Evolutionary conservation across 1,140 invertebrate species (phyloP).

Genomic region (Ceratoteleas bidentatus): DNA sequence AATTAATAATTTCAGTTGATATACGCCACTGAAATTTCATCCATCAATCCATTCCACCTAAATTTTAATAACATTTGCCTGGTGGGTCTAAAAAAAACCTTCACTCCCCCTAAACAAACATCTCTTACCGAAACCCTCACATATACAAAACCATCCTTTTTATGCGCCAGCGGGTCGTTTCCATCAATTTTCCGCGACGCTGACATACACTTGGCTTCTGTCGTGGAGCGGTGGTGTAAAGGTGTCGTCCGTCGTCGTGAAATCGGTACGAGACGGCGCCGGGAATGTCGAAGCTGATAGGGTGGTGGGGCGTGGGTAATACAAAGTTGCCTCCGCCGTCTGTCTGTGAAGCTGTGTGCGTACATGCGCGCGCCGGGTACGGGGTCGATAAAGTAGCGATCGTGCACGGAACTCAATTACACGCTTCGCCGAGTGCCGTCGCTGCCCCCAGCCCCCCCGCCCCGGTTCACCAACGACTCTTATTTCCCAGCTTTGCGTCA

Average conservation of each 20-base stretch:
- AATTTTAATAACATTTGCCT: too few relatives aligned
- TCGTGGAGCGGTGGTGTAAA: slow-evolving; percentile 43
- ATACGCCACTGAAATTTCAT: too few relatives aligned
- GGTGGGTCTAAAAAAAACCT: too few relatives aligned
- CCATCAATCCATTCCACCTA: too few relatives aligned
- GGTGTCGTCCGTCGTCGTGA: slow-evolving; percentile 64
- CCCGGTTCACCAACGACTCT: slow-evolving; percentile 47
- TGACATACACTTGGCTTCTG: slow-evolving; percentile 44
- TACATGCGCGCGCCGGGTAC: slow-evolving; percentile 60
- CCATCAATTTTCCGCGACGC: slow-evolving; percentile 65
- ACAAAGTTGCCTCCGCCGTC: too few relatives aligned
- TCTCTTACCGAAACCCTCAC: too few relatives aligned
- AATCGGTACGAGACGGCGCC: slow-evolving; percentile 55
- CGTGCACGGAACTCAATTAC: slow-evolving; percentile 81
- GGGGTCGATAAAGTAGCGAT: slow-evolving; percentile 82
- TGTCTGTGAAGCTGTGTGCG: too few relatives aligned
- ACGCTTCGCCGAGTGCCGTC: slow-evolving; percentile 75
- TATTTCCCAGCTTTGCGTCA: slow-evolving; percentile 58
- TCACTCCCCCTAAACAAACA: too few relatives aligned
- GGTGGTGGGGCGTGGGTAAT: too few relatives aligned
- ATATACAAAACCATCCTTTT: too few relatives aligned
- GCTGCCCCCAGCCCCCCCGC: slow-evolving; percentile 20
- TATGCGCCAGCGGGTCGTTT: slow-evolving; percentile 59
- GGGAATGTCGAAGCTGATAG: slow-evolving; percentile 24
- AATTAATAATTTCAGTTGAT: too few relatives aligned